Evolutionary conservation across 1,140 invertebrate genomes (phyloP).

Genomic region (Drosophila mauritiana): DNA sequence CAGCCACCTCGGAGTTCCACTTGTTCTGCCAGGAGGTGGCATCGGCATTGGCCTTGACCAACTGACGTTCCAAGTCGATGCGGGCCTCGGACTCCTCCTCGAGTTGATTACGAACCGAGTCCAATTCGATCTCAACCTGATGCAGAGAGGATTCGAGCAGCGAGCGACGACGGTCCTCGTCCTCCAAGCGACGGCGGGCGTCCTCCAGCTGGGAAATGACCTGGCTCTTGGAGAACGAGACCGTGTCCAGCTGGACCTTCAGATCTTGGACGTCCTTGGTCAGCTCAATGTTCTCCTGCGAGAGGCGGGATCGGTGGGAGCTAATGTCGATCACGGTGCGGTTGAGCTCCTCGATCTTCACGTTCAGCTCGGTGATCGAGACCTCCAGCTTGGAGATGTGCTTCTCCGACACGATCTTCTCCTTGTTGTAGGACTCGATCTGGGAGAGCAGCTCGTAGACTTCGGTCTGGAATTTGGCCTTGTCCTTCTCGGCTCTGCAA

Average conservation of each 20-base stretch:
- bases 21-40: constrained; percentile 95
- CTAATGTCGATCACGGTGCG: constrained; percentile 97
- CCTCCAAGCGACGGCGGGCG: constrained; percentile 95
- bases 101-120: constrained; percentile 95
- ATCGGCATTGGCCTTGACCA: constrained; percentile 96
- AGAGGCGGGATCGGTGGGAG: constrained; percentile 93
- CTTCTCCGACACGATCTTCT: constrained; percentile 94
- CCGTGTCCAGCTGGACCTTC: constrained; percentile 96
- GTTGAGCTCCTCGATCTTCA: constrained; percentile 98
- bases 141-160: constrained; percentile 94
- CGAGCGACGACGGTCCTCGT: constrained; percentile 96
- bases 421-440: constrained; percentile 96
- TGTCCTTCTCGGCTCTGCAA: constrained; percentile 96
- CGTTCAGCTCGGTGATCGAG: constrained; percentile 93
- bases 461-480: constrained; percentile 97
- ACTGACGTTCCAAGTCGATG: constrained; percentile 96
- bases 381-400: constrained; percentile 96
- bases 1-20: constrained; percentile 95
- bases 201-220: constrained; percentile 95
- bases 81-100: constrained; percentile 98
- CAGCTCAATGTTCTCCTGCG: constrained; percentile 97
- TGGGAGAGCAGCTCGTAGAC: constrained; percentile 97
- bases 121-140: constrained; percentile 96
- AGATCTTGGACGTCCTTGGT: constrained; percentile 97
- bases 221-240: constrained; percentile 94